phyloP scores from a whole-genome alignment of 2,888 invertebrate species.

The Imbricaverruca yamaguchii region DNA sequence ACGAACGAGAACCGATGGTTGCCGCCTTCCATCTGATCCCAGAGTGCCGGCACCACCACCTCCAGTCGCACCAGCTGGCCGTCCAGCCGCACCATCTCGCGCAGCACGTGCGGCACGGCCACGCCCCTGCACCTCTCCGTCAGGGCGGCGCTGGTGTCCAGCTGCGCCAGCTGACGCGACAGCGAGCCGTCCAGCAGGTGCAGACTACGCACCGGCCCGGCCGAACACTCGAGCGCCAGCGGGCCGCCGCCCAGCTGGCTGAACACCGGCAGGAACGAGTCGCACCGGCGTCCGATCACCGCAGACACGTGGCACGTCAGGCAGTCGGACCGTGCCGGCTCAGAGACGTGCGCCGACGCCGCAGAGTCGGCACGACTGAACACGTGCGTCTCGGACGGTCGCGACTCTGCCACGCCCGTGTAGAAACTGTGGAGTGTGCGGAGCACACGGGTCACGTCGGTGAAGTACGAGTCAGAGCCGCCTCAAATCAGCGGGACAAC shows the following conservation, averaged over 20 bases:
- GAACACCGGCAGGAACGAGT: neutral
- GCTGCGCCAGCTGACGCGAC: neutral
- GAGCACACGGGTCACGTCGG: too few relatives aligned
- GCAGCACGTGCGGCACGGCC: neutral
- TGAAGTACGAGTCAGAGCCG: too few relatives aligned
- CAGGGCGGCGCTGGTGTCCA: neutral
- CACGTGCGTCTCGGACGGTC: neutral
- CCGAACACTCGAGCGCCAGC: neutral
- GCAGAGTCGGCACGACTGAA: neutral
- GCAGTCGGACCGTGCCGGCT: neutral
- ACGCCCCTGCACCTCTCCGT: neutral
- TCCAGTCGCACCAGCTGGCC: neutral
- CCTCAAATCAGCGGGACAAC: too few relatives aligned
- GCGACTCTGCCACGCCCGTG: neutral
- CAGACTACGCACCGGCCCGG: neutral
- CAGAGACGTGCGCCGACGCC: neutral
- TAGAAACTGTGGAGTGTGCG: neutral
- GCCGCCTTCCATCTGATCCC: slow-evolving; percentile 7
- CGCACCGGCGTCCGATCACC: neutral
- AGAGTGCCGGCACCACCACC: neutral
- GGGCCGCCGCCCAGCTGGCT: neutral
- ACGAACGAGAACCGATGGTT: neutral
- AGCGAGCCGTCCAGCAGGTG: neutral
- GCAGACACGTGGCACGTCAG: neutral
- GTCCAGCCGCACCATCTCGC: neutral